Base-by-base conservation (phyloP, 1,140 invertebrate genomes). In the Berghia stephanieae region DNA sequence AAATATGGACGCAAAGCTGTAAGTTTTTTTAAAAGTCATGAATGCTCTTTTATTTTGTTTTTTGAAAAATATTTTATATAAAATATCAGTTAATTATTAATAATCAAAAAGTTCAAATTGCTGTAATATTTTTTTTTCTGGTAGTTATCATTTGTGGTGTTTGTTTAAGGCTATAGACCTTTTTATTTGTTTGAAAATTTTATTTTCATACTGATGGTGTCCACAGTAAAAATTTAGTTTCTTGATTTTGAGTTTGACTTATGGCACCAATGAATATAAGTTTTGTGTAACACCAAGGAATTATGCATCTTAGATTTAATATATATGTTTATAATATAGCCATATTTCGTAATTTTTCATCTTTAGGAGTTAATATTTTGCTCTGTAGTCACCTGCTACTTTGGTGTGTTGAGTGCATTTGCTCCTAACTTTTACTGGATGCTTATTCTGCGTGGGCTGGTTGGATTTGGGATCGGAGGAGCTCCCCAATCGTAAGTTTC, bases 381-480 rank as follows among this genome's bases (percentile, higher is more conserved):
- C 88, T 94, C 95, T 43, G 91, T 96, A 66, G 91, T 98, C 78
- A 90, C 98, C 46, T 96, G 96, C 89, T 96, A 96, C 87, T 98
- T 96, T 90, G 96, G 96, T 40, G 91, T 97, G 55, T 86, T 98
- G 24, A 97, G 96, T 90, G 93, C 96, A 1, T 94, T 98, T 86
- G 94, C 96, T 1, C 96, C 96, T 27, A 96, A 94, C 86, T 98
- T 96, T 87, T 92, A 94, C 42, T 97, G 96, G 95, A 92, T 99
- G 40, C 89, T 99, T 24, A 92, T 98, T 74, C 91, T 98, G 38
- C 91, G 97, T 87, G 95, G 96, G 46, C 91, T 98, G 2, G 96
- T 98, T 60, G 97, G 97, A 18, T 98, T 99, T 92, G 96, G 96
- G 34, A 97, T 98, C 87, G 96, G 97, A 79, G 97, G 96, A 89